Percentiles rank a stretch among this genome's conserved stretches.
These are phyloP conservation scores for Ormyrus pomaceus DNA, from an alignment of 2,888 invertebrate genomes.

Conservation along the genomic window DNA sequence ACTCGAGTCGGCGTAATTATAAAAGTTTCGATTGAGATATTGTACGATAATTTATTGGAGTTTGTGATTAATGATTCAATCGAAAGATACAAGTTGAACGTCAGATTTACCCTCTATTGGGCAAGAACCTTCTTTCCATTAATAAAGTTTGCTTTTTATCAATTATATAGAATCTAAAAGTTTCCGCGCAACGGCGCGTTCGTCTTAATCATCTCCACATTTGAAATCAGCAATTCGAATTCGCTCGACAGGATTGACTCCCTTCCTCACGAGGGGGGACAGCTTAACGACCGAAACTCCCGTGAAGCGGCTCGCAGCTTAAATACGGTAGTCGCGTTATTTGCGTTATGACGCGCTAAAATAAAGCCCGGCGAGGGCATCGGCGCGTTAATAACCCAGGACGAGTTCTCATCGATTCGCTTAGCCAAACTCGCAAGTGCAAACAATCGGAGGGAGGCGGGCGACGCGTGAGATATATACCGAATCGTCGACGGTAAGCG, in stretches of 20 bases:
- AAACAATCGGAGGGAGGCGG: slow-evolving; percentile 40
- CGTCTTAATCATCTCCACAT: too few relatives aligned
- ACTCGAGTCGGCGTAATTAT: slow-evolving; percentile 27
- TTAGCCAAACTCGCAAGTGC: slow-evolving; percentile 29
- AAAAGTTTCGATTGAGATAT: slow-evolving; percentile 39
- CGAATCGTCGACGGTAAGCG: slow-evolving; percentile 35
- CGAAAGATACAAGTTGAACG: background rate
- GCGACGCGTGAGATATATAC: background rate
- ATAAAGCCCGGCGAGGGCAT: slow-evolving; percentile 43
- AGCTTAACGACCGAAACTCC: too few relatives aligned
- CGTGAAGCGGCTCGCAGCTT: too few relatives aligned
- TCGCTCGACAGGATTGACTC: too few relatives aligned
- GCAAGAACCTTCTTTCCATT: too few relatives aligned
- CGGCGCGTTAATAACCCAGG: slow-evolving; percentile 55
- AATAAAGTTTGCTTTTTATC: too few relatives aligned
- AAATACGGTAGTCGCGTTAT: background rate
- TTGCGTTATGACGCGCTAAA: slow-evolving; percentile 54
- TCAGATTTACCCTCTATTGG: too few relatives aligned
- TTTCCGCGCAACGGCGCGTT: too few relatives aligned
- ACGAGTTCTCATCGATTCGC: background rate
- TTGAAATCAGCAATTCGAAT: too few relatives aligned
- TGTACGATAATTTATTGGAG: slow-evolving; percentile 29
- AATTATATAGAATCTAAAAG: too few relatives aligned
- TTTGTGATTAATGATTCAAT: slow-evolving; percentile 24
- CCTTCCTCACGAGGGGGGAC: too few relatives aligned